Conservation (phyloP, 2,113 vertebrate genomes). For the Odocoileus virginianus region DNA sequence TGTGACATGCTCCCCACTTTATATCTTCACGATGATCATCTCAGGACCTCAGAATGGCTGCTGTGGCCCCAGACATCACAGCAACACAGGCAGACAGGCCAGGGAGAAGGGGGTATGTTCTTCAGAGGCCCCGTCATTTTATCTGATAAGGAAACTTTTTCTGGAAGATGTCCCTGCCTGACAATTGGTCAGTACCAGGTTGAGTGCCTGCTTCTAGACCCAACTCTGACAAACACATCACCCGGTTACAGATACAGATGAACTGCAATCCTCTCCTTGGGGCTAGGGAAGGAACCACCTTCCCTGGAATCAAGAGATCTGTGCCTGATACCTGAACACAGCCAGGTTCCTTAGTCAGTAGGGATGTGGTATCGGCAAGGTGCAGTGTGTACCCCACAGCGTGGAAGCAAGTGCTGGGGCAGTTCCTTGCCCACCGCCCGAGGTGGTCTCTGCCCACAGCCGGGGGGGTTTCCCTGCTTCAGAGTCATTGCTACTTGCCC, state of each 20-base stretch:
- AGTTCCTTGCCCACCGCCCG: accelerated
- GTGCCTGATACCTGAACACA: not conserved
- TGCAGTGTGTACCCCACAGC: no score
- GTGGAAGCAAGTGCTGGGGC: accelerated
- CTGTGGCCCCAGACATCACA: not conserved
- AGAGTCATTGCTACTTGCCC: not conserved
- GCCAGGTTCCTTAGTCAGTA: accelerated
- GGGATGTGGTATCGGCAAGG: not conserved
- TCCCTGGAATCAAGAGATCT: not conserved
- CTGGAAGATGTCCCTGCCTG: not conserved
- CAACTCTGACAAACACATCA: not conserved
- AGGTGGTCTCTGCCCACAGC: not conserved
- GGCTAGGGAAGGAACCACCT: no score
- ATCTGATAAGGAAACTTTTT: not conserved
- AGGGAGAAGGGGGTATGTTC: not conserved
- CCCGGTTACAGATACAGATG: not conserved
- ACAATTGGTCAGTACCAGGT: not conserved
- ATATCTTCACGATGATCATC: not conserved
- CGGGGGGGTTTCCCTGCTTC: accelerated
- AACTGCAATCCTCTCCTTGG: no score
- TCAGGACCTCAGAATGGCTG: not conserved
- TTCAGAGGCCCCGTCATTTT: not conserved
- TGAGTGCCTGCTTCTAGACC: no score
- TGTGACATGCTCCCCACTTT: accelerated
- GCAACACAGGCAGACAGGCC: not conserved